Percentiles rank a stretch among this genome's conserved stretches.
Conservation (phyloP, 2,888 invertebrate genomes). For the Thysanoteuthis rhombus region DNA sequence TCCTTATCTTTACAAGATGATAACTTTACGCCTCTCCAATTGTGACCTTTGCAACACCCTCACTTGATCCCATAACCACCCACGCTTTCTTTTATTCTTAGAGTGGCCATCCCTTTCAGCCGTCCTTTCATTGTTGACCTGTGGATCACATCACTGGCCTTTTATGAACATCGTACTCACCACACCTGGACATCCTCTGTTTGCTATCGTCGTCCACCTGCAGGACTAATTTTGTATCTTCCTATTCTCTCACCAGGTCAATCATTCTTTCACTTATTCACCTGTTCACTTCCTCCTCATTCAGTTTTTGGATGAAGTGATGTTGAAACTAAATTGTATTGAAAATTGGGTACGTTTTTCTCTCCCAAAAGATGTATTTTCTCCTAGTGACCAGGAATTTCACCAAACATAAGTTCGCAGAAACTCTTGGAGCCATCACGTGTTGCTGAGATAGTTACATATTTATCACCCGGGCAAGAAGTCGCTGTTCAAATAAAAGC, state of each 20-base stretch:
- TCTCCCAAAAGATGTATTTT: not conserved
- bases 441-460: no score
- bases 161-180: not conserved
- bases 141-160: not conserved
- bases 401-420: no score
- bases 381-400: no score
- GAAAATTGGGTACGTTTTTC: no score
- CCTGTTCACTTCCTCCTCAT: not conserved
- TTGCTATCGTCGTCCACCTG: not conserved
- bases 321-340: no score
- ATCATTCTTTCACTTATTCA: not conserved
- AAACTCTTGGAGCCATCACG: no score
- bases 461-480: no score
- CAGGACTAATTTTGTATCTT: not conserved
- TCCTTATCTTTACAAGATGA: not conserved
- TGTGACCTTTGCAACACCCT: not conserved
- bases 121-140: not conserved
- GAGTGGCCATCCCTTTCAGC: not conserved
- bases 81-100: not conserved
- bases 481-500: no score
- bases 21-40: not conserved
- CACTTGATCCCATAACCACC: not conserved
- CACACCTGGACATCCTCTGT: not conserved
- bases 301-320: no score
- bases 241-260: no score